Base-by-base conservation (phyloP, 2,113 vertebrate genomes). In the Struthio camelus region DNA sequence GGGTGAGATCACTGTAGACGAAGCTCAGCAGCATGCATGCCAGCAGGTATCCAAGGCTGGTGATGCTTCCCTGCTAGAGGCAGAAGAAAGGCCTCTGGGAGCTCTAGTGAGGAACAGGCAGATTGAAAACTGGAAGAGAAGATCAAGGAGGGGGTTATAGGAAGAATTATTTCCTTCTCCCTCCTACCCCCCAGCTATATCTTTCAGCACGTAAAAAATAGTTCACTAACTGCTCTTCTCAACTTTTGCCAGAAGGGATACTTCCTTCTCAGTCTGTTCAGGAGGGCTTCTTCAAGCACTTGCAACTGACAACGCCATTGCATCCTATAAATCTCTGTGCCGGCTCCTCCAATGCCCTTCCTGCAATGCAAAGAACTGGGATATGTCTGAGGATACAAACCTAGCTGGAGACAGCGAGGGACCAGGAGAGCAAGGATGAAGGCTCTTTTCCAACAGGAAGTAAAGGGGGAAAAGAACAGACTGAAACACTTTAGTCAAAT, bases 401-500 rank as follows among this genome's bases (percentile, higher is more conserved):
- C 27, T 53, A 42, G 36, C 2, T 46, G 92, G 50, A 40, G 36
- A 50, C 25, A 87, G 67, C 27, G 34, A 48, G 36, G 34, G 50
- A 80, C 6, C 30, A 85, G 80, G 20, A 40, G 75, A n/a, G n/a
- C 64, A 94, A 46, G 48, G 28, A 78, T 2, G 2, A 38, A 44
- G 22, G 32, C 4, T 78, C 48, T 72, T 81, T 69, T 40, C n/a
- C 4, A 2, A 5, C 1, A 7, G 48, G 54, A 95, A 73, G 25
- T 10, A 10, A 90, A 42, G 7, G 11, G 19, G 19, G 85, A 70
- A 65, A 93, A 93, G 54, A 95, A 90, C 75, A 94, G 91, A 51
- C 89, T 87, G 64, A 94, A 56, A 16, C 24, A 4, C 16, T 82
- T 84, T 76, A 93, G 96, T 97, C 95, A 97, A 98, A 98, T 97